Evolutionary conservation across 2,113 vertebrate genomes (phyloP).

Genomic region (Heloderma charlesbogerti): DNA sequence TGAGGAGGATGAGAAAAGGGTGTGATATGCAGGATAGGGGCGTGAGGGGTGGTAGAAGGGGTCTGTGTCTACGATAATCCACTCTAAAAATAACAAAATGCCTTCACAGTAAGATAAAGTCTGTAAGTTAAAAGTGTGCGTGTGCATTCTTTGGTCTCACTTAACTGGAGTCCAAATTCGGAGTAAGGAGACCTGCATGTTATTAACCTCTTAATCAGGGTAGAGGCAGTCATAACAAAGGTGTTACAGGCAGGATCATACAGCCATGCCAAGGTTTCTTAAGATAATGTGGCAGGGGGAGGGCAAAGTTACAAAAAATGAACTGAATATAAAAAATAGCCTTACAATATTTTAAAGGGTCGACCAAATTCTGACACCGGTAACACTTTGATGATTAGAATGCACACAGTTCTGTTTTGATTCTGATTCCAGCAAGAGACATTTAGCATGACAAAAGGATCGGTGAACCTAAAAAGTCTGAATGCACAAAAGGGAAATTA

Average conservation of each 20-base stretch:
- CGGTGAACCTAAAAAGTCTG: neutral
- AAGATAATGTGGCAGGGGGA: constrained; percentile 31
- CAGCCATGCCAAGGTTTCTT: constrained; percentile 15
- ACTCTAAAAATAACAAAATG: constrained; percentile 52
- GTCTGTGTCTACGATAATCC: constrained; percentile 14
- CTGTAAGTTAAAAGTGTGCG: constrained; percentile 2
- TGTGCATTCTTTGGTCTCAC: constrained; percentile 40
- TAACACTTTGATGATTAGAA: constrained; percentile 25
- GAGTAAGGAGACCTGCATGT: constrained; percentile 28
- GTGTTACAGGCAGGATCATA: constrained; percentile 6
- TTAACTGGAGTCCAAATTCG: constrained; percentile 59
- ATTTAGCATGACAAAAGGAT: constrained; percentile 38
- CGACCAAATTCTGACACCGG: constrained; percentile 7
- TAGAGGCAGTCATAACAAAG: constrained; percentile 35
- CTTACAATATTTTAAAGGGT: constrained; percentile 13
- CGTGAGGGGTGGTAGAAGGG: neutral
- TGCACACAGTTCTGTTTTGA: neutral
- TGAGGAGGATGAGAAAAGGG: neutral
- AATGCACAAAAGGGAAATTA: neutral
- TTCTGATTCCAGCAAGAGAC: neutral
- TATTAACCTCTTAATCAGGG: constrained; percentile 41
- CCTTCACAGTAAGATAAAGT: neutral
- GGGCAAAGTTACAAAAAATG: neutral
- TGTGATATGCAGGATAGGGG: neutral
- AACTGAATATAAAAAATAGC: constrained; percentile 23